These are phyloP conservation scores for Eupithecia dodoneata DNA, from an alignment of 2,888 invertebrate species.

Conservation along the genomic window DNA sequence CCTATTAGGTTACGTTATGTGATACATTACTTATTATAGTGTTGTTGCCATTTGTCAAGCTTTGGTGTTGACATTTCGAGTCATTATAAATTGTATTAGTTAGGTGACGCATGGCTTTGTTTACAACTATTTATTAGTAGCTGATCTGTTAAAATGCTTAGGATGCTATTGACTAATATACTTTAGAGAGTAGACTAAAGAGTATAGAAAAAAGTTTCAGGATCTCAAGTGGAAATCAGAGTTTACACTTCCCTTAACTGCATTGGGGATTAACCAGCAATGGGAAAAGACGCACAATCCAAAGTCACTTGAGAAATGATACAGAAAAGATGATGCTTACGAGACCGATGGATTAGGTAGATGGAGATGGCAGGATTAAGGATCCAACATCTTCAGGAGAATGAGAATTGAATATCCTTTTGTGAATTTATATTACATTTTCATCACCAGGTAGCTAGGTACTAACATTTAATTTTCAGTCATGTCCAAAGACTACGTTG, in stretches of 20 bases:
- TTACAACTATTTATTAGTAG: constrained; percentile 23
- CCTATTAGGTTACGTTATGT: background rate
- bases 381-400: background rate
- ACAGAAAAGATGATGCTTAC: background rate
- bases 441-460: background rate
- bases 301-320: background rate
- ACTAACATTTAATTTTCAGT: background rate
- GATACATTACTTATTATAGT: background rate
- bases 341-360: background rate
- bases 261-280: background rate
- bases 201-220: background rate
- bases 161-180: background rate
- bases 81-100: constrained; percentile 24
- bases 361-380: background rate
- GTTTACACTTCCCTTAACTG: background rate
- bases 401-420: background rate
- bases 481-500: constrained; percentile 1
- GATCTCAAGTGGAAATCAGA: background rate
- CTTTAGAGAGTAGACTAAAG: background rate
- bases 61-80: constrained; percentile 32
- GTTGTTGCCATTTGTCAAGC: background rate
- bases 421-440: background rate
- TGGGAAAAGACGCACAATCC: background rate
- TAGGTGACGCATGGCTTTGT: constrained; percentile 39
- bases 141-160: constrained; percentile 10